phyloP scores from a whole-genome alignment of 2,797 vertebrate species.

The Choloepus didactylus region DNA sequence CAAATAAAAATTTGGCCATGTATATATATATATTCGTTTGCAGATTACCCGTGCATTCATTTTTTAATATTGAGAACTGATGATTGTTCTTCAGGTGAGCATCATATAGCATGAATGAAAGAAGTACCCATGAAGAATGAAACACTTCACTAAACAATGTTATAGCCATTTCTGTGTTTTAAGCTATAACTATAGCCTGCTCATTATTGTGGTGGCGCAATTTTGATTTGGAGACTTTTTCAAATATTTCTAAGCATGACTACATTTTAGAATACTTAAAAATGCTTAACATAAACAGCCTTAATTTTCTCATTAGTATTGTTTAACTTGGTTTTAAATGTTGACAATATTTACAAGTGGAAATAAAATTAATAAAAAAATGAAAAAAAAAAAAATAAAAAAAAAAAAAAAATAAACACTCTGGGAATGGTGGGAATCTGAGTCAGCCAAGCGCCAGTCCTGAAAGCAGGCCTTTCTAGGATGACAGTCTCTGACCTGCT shows the following conservation, averaged over 20 bases:
- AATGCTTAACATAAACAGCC: constrained; percentile 44
- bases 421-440: background rate
- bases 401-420: too few species aligned
- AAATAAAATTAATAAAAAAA: constrained; percentile 68
- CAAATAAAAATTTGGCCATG: constrained; percentile 59
- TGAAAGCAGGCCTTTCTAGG: background rate
- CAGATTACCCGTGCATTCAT: background rate
- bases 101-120: constrained; percentile 53
- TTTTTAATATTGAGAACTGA: background rate
- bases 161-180: background rate
- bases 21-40: constrained; percentile 55
- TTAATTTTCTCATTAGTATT: constrained; percentile 58
- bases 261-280: constrained; percentile 58
- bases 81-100: background rate
- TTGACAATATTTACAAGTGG: constrained; percentile 52
- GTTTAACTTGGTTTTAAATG: constrained; percentile 51
- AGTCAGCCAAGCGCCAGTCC: background rate
- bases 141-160: constrained; percentile 43
- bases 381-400: too few species aligned
- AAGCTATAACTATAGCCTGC: background rate
- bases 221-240: constrained; percentile 47
- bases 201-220: background rate
- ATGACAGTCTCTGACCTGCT: background rate
- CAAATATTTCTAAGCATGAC: constrained; percentile 62
- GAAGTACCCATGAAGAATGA: background rate